Base-by-base conservation (phyloP, 2,888 invertebrate genomes). In the Dendrolimus pini region DNA sequence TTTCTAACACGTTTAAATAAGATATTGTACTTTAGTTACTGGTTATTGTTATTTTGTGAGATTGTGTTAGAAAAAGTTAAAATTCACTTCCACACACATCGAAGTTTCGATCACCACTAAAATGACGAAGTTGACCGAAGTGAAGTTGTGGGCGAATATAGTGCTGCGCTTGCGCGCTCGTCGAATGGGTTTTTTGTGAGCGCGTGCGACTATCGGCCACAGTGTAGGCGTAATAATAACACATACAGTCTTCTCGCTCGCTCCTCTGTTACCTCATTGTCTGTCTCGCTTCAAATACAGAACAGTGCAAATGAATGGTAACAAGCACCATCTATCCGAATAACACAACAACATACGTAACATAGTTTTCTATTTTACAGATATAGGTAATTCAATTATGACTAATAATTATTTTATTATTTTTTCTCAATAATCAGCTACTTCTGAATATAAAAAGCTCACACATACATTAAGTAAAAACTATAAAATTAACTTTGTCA, bases 101-200 rank as follows among this genome's bases (percentile, higher is more conserved):
- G 81, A 85, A 78, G 89, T 82, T 89, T 83, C 82, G 84, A 85
- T 83, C 86, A 89, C 86, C 85, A 90, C 90, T 90, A 85, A 47
- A 86, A 86, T 85, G 85, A 85, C 84, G 85, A 79, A 86, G 83
- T 85, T 85, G 80, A 89, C 83, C 87, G 88, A 78, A 84, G 83
- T 89, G 90, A 90, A 90, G 89, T 90, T 88, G 89, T 89, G 84
- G 86, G 87, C 83, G 90, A 89, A 83, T 84, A 85, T 81, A 86
- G 83, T 82, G 83, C 82, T 82, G 89, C 86, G 88, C 85, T 75
- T 84, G 88, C 86, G 87, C 80, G 81, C 81, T 85, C 72, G 75
- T 80, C 81, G 80, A 80, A 78, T 83, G 77, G 75, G 76, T 84
- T 88, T 89, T 89, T 85, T 86, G 80, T 86, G 71, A 78, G 86